A percentile compares a stretch with the other conserved stretches of the same genome.
phyloP scores from a whole-genome alignment of 2,113 vertebrate species.

The Orthonyx spaldingii region DNA sequence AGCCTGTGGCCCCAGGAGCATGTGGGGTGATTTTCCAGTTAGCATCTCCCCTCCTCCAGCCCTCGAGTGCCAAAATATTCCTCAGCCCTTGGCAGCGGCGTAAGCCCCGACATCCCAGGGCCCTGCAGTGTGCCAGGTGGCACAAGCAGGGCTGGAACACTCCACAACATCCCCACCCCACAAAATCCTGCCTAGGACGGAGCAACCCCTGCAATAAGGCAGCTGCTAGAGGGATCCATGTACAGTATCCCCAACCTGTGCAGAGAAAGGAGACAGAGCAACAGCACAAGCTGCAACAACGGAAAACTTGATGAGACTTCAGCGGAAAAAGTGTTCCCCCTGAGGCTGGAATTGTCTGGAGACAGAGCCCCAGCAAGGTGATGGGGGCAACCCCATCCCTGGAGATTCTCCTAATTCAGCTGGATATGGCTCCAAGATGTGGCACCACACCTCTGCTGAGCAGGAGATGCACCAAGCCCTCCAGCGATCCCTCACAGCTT shows the following conservation, averaged over 20 bases:
- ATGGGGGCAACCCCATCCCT: not conserved
- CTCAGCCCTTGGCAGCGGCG: accelerated
- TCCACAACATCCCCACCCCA: not conserved
- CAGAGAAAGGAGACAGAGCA: accelerated
- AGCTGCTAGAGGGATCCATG: accelerated
- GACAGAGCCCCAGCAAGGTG: not conserved
- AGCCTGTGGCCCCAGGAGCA: not conserved
- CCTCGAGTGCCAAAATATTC: not conserved
- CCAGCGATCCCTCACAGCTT: not conserved
- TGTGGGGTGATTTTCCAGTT: not conserved
- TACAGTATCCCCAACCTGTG: accelerated
- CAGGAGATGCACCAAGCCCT: not conserved
- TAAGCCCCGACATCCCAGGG: accelerated
- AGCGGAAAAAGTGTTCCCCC: not conserved
- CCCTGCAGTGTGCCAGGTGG: not conserved
- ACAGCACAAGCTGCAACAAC: not conserved
- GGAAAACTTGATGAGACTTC: not conserved
- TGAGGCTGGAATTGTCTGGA: not conserved
- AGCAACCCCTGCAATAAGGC: not conserved
- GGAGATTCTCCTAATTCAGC: not conserved
- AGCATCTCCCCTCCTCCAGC: not conserved
- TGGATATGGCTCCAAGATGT: not conserved
- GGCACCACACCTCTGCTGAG: not conserved
- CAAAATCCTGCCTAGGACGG: not conserved
- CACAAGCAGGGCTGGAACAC: not conserved